These are phyloP conservation scores for Sinosuthora webbiana DNA, from an alignment of 2,113 vertebrate species.

Conservation along the genomic window DNA sequence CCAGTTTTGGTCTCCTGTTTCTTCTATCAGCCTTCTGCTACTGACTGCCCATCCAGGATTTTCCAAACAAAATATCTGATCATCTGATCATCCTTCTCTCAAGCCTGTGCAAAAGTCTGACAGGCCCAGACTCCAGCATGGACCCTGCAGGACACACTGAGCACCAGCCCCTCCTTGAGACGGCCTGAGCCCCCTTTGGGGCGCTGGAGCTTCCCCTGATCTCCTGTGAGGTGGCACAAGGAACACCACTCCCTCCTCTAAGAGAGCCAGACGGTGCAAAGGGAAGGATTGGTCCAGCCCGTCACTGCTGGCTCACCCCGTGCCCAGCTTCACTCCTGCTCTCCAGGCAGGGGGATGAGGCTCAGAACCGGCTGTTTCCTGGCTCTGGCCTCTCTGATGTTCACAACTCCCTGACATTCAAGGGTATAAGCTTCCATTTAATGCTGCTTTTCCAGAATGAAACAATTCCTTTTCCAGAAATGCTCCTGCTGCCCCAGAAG, in stretches of 20 bases:
- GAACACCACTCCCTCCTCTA: not conserved
- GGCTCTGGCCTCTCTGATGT: not conserved
- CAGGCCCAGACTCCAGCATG: not conserved
- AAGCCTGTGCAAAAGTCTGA: not conserved
- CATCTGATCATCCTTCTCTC: not conserved
- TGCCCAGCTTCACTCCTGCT: not conserved
- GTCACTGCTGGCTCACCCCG: not conserved
- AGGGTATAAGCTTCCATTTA: not conserved
- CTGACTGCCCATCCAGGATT: not conserved
- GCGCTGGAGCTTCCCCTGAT: not conserved
- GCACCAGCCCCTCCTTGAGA: not conserved
- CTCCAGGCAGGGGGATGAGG: not conserved
- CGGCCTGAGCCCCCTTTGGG: not conserved
- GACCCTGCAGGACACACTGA: not conserved
- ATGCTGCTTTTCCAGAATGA: not conserved
- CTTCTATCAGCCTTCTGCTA: not conserved
- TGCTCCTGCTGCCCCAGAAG: not conserved
- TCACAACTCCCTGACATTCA: not conserved
- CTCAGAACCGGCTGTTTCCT: not conserved
- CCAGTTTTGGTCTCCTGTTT: not conserved
- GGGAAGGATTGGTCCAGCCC: not conserved
- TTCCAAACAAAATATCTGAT: not conserved
- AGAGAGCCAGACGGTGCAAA: not conserved
- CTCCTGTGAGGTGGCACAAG: not conserved
- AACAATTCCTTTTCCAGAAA: not conserved